Conservation (phyloP, 2,797 vertebrate species). For the Psittacula echo region DNA sequence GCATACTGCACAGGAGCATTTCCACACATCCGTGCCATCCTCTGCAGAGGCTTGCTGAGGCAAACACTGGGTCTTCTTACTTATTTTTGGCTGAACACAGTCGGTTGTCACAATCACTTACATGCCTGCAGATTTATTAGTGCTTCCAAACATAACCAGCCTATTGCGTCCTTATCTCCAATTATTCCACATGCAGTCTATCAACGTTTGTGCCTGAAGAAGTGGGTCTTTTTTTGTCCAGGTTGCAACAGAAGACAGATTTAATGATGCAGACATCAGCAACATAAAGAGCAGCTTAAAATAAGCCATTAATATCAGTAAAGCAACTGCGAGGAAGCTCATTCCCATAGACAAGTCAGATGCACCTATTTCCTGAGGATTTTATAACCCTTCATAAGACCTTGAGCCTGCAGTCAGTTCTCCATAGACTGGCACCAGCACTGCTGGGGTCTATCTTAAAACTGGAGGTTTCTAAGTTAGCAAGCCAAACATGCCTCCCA, state of each 20-base stretch:
- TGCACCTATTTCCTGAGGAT: not conserved
- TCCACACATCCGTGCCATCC: not conserved
- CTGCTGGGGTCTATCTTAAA: not conserved
- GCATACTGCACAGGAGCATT: rapidly evolving
- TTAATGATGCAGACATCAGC: not conserved
- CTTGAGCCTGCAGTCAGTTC: not conserved
- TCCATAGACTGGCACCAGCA: not conserved
- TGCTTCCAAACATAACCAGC: not conserved
- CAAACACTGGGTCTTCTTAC: not conserved
- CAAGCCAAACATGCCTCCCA: not conserved
- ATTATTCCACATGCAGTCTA: not conserved
- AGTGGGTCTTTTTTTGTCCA: not conserved
- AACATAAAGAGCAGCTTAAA: not conserved
- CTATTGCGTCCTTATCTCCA: not conserved
- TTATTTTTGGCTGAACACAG: not conserved
- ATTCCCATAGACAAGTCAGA: not conserved
- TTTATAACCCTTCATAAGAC: not conserved
- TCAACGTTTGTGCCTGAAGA: not conserved
- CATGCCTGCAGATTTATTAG: not conserved
- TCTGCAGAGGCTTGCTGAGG: not conserved
- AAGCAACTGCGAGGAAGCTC: not conserved
- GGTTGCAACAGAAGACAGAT: not conserved
- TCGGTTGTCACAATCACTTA: not conserved
- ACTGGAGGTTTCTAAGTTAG: not conserved
- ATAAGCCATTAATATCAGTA: not conserved